Evolutionary conservation across 2,888 invertebrate genomes (phyloP).

Genomic region (Plebejus anna): DNA sequence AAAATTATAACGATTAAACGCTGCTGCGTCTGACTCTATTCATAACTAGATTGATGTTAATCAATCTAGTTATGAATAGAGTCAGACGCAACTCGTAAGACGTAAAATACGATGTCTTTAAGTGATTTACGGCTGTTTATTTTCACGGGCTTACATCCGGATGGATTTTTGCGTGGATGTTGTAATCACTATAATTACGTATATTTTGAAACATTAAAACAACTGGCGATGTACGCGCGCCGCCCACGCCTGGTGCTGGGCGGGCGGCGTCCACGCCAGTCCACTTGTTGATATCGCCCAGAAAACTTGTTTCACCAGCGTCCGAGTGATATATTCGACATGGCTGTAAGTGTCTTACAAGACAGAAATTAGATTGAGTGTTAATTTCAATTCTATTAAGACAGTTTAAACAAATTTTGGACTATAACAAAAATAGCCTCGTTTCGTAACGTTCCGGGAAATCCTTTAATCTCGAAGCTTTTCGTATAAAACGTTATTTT

Average conservation of each 20-base stretch:
- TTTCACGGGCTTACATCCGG: conserved; percentile 32
- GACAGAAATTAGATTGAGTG: conserved; percentile 4
- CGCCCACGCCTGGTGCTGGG: conserved; percentile 58
- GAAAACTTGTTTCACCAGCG: conserved; percentile 61
- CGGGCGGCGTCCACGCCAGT: conserved; percentile 66
- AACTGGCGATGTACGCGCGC: conserved; percentile 43
- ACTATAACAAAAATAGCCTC: background rate
- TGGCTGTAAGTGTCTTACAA: conserved; percentile 62
- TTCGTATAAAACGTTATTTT: conserved; percentile 67
- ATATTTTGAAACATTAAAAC: conserved; percentile 42
- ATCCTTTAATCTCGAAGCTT: conserved; percentile 48
- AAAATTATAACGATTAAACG: too few species aligned
- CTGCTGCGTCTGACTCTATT: too few species aligned
- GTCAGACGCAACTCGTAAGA: background rate
- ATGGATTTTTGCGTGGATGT: conserved; percentile 35
- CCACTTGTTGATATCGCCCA: conserved; percentile 55
- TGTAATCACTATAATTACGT: conserved; percentile 44
- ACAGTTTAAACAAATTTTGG: background rate
- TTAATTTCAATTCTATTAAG: background rate
- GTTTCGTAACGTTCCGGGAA: conserved; percentile 30
- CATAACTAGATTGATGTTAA: too few species aligned
- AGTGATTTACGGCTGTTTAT: conserved; percentile 30
- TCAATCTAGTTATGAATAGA: conserved; percentile 12
- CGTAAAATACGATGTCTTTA: conserved; percentile 14
- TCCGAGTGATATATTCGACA: conserved; percentile 51